Evolutionary conservation across 2,888 invertebrate genomes (phyloP).

Genomic region (Eupithecia tripunctaria): DNA sequence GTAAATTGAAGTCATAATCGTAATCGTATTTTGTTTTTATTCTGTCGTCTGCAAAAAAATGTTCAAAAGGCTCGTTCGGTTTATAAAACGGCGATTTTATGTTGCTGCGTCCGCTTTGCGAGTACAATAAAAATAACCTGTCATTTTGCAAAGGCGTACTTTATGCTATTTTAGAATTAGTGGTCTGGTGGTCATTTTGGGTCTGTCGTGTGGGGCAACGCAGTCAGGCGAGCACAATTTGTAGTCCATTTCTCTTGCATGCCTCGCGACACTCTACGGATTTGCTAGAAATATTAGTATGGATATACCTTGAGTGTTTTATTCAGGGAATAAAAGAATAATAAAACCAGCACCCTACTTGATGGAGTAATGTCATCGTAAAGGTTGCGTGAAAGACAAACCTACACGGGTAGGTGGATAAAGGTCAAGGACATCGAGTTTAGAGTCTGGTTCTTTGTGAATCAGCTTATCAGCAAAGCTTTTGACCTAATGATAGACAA

Average conservation of each 20-base stretch:
- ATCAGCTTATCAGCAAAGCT: background rate
- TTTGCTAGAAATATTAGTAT: slow-evolving; percentile 61
- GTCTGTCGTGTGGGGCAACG: slow-evolving; percentile 52
- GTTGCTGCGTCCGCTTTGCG: slow-evolving; percentile 9
- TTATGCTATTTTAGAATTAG: slow-evolving; percentile 48
- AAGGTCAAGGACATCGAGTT: background rate
- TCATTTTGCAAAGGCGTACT: slow-evolving; percentile 31
- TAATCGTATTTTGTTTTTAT: slow-evolving; percentile 21
- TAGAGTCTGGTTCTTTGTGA: background rate
- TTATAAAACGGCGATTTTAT: slow-evolving; percentile 25
- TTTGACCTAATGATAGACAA: no score
- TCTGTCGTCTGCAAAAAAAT: slow-evolving; percentile 21
- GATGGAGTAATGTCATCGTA: slow-evolving; percentile 4
- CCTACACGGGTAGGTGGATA: background rate
- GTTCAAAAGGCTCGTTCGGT: slow-evolving; percentile 16
- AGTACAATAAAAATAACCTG: slow-evolving; percentile 24
- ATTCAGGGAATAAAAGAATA: background rate
- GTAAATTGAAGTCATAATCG: slow-evolving; percentile 24
- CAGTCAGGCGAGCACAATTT: slow-evolving; percentile 73
- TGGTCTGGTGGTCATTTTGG: slow-evolving; percentile 43
- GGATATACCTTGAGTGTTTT: slow-evolving; percentile 49
- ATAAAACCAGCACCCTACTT: background rate
- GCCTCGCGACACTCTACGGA: slow-evolving; percentile 67
- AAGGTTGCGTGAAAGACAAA: background rate
- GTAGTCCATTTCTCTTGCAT: slow-evolving; percentile 75